Evolutionary conservation across 2,888 invertebrate genomes (phyloP).

Genomic region (Apomyelois bistriatella): DNA sequence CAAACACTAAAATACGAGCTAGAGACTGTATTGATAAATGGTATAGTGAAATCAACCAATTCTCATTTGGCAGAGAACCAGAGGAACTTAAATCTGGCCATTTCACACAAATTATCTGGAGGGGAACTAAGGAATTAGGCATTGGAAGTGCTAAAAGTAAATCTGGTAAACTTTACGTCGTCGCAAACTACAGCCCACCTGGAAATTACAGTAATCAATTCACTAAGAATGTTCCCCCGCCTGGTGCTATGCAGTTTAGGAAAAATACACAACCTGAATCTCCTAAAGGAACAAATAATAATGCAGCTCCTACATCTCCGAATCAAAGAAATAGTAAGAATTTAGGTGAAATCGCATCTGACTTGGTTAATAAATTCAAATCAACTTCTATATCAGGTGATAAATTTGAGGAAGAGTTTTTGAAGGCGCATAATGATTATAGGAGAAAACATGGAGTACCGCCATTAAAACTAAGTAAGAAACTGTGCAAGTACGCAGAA

Average conservation of each 20-base stretch:
- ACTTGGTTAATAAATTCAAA: slow-evolving; percentile 58
- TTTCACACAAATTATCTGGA: slow-evolving; percentile 92
- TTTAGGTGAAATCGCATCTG: slow-evolving; percentile 50
- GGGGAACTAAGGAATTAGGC: slow-evolving; percentile 85
- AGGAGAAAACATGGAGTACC: slow-evolving; percentile 85
- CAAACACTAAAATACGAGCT: slow-evolving; percentile 82
- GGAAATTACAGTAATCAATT: slow-evolving; percentile 89
- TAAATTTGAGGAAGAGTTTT: slow-evolving; percentile 84
- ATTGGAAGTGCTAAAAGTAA: slow-evolving; percentile 87
- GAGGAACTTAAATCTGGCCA: slow-evolving; percentile 82
- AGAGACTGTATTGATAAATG: slow-evolving; percentile 86
- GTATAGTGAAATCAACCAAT: slow-evolving; percentile 88
- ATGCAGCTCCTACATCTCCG: slow-evolving; percentile 45
- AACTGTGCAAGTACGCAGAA: slow-evolving; percentile 83
- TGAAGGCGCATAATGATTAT: slow-evolving; percentile 87
- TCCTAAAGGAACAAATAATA: slow-evolving; percentile 49
- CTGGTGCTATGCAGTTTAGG: slow-evolving; percentile 63
- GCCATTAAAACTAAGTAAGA: slow-evolving; percentile 82
- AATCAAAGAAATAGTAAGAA: slow-evolving; percentile 54
- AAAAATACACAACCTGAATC: slow-evolving; percentile 26
- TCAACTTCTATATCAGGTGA: slow-evolving; percentile 55
- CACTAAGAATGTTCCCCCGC: slow-evolving; percentile 83
- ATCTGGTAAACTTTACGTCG: slow-evolving; percentile 89
- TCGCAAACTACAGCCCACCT: slow-evolving; percentile 91
- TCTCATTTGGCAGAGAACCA: slow-evolving; percentile 84